Percentiles rank a stretch among this genome's conserved stretches.
Conservation (phyloP, 2,888 invertebrate species). For the Agriopis leucophaearia region DNA sequence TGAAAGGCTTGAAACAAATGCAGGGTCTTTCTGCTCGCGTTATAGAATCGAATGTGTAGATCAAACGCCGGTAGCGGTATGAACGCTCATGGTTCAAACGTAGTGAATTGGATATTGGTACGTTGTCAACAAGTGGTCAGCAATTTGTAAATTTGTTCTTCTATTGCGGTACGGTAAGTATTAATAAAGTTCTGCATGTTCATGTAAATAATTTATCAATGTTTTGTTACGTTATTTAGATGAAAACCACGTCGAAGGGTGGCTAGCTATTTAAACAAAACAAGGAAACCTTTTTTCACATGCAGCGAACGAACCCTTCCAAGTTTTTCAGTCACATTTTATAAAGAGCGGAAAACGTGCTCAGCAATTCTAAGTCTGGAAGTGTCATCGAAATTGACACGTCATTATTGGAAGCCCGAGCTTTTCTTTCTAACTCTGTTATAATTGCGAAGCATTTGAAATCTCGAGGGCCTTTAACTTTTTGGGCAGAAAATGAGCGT, state of each 20-base stretch:
- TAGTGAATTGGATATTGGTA: not conserved
- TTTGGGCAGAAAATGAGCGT: conserved; percentile 25
- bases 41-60: conserved; percentile 14
- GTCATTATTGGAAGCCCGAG: conserved; percentile 34
- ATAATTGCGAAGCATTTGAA: conserved; percentile 36
- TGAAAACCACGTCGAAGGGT: not conserved
- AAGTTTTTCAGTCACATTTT: conserved; percentile 17
- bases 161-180: not conserved
- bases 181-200: too few species aligned
- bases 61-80: not conserved
- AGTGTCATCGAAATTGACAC: conserved; percentile 39
- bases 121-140: not conserved
- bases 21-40: conserved; percentile 11
- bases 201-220: too few species aligned
- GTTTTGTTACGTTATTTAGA: not conserved
- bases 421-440: conserved; percentile 32
- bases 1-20: conserved; percentile 28
- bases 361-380: conserved; percentile 19
- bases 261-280: not conserved
- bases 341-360: conserved; percentile 24
- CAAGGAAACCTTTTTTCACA: not conserved
- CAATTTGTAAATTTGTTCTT: not conserved
- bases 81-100: not conserved
- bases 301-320: not conserved
- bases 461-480: conserved; percentile 27